phyloP scores from a whole-genome alignment of 2,888 invertebrate genomes.

The Orthosia gothica region DNA sequence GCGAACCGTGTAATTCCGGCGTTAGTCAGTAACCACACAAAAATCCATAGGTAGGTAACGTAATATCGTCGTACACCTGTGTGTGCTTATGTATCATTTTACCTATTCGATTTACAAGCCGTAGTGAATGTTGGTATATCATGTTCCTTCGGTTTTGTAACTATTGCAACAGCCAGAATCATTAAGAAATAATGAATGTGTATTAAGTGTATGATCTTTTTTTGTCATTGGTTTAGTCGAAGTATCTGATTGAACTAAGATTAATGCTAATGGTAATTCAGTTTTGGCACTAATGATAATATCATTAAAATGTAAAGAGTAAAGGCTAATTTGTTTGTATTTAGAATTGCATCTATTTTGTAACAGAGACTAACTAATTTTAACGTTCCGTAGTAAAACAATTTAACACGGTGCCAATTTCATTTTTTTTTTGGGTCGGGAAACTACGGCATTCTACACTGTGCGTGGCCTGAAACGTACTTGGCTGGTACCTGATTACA shows the following conservation, averaged over 20 bases:
- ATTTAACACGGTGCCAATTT: too few relatives aligned
- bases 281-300: neutral
- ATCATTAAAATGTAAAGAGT: neutral
- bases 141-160: constrained; percentile 54
- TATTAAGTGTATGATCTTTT: constrained; percentile 25
- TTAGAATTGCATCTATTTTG: neutral
- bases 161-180: constrained; percentile 39
- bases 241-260: neutral
- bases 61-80: constrained; percentile 57
- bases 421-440: too few relatives aligned
- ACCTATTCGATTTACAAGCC: constrained; percentile 55
- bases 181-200: constrained; percentile 34
- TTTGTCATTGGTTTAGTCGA: neutral
- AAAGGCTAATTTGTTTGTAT: neutral
- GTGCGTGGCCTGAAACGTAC: too few relatives aligned
- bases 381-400: too few relatives aligned
- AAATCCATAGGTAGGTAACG: constrained; percentile 49
- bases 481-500: too few relatives aligned
- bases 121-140: constrained; percentile 59
- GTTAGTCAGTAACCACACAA: constrained; percentile 50
- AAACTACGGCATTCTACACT: too few relatives aligned
- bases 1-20: constrained; percentile 8
- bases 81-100: constrained; percentile 50
- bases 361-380: neutral
- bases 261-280: neutral